Base-by-base conservation (phyloP, 2,888 invertebrate genomes). In the Spisula subtruncata region DNA sequence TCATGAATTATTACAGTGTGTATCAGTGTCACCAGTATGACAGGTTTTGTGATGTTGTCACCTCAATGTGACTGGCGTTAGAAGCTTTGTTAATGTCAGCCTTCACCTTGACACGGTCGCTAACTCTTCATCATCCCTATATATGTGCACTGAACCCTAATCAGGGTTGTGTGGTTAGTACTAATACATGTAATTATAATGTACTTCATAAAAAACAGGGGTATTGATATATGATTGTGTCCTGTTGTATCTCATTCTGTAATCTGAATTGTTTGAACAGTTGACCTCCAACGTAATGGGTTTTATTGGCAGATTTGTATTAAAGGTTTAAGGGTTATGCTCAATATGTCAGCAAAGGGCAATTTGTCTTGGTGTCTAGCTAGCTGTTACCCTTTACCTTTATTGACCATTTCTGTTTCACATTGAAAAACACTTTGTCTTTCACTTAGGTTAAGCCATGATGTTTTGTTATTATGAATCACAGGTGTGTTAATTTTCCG, bases 31-130 rank as follows among this genome's bases (percentile, higher is more conserved):
- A 75, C n/a, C n/a, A 75, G 18, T 75, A 12, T 75, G 75, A 75
- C 75, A 75, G 29, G 75, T 32, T 75, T 75, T 35, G 75, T 75
- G 32, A 35, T 29, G 75, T 75, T 75, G 75, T 75, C 75, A 75
- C 32, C 2, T 75, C 8, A 0, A 8, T 75, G 35, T 35, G 32
- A 14, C 75, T 75, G 75, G 29, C 32, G 14, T 6, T 60, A 18
- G 25, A 75, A 16, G 35, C 1, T 75, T 32, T 29, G 25, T 25
- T n/a, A 25, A 12, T 32, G 75, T 41, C 41, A 8, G 8, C 41
- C 41, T 2, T 41, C 41, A 75, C 75, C 75, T 75, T 75, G 75
- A 32, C 16, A 29, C 32, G 14, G 32, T 75, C 75, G 35, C 20
- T 75, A 16, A 75, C 71, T 71, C 25, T n/a, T 25, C 32, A 56